phyloP scores from a whole-genome alignment of 1,140 invertebrate species.

The Drosophila watanabei region DNA sequence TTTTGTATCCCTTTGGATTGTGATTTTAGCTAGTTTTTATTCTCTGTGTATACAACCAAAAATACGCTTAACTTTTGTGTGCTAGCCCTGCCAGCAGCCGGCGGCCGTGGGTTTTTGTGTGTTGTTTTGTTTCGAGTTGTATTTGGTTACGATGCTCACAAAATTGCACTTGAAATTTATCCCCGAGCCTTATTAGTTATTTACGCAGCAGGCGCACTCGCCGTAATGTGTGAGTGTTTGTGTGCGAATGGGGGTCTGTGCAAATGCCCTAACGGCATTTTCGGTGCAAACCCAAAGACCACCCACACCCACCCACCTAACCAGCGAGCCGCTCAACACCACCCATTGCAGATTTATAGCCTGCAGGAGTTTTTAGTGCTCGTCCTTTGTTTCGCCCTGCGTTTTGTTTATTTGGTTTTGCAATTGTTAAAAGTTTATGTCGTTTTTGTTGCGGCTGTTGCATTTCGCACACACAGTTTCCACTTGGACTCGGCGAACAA shows the following conservation, averaged over 20 bases:
- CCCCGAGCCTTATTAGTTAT: conserved; percentile 78
- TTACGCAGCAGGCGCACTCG: conserved; percentile 63
- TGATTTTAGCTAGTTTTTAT: not conserved
- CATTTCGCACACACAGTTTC: conserved; percentile 73
- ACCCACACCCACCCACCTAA: conserved; percentile 8
- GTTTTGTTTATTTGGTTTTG: conserved; percentile 73
- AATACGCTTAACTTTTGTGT: conserved; percentile 63
- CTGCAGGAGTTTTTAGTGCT: conserved; percentile 72
- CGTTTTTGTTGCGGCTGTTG: conserved; percentile 76
- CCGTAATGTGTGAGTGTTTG: conserved; percentile 38
- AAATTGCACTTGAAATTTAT: conserved; percentile 78
- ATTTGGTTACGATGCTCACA: conserved; percentile 66
- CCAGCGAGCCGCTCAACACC: conserved; percentile 12
- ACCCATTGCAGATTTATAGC: conserved; percentile 75
- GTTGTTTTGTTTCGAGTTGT: conserved; percentile 46
- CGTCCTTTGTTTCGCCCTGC: conserved; percentile 49
- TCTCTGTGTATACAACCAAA: conserved; percentile 7
- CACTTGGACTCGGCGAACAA: conserved; percentile 44
- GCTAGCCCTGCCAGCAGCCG: conserved; percentile 29
- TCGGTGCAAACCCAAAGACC: conserved; percentile 21
- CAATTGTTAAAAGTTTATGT: conserved; percentile 79
- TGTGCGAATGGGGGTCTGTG: conserved; percentile 64
- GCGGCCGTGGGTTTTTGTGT: conserved; percentile 32
- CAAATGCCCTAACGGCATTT: conserved; percentile 42
- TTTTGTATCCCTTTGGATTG: not conserved